Evolutionary conservation across 2,888 invertebrate genomes (phyloP).

Genomic region (Leptinotarsa rubiginosa): DNA sequence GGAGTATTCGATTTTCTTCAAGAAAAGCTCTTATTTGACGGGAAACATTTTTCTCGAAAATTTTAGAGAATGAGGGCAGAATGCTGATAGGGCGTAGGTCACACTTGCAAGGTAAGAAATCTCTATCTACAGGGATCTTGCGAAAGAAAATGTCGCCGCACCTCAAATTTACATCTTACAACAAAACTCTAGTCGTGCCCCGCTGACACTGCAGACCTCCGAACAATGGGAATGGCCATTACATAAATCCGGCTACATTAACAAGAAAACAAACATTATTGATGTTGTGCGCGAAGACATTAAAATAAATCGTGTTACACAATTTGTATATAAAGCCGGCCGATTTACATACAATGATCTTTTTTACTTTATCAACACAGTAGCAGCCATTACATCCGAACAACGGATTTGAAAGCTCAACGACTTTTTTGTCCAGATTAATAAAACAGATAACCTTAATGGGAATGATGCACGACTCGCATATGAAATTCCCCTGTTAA

Average conservation of each 20-base stretch:
- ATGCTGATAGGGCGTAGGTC: too few species aligned
- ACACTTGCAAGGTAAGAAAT: background rate
- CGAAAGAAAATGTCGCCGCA: background rate
- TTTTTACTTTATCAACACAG: conserved; percentile 40
- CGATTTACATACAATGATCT: conserved; percentile 51
- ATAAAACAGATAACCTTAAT: conserved; percentile 42
- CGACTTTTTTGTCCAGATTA: conserved; percentile 33
- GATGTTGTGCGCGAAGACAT: conserved; percentile 44
- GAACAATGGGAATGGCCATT: conserved; percentile 44
- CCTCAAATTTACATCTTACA: conserved; percentile 14
- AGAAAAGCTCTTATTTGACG: too few species aligned
- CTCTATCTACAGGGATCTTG: too few species aligned
- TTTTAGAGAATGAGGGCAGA: too few species aligned
- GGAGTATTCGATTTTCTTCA: too few species aligned
- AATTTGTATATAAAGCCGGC: conserved; percentile 49
- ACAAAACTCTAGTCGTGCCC: conserved; percentile 13
- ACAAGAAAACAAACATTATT: conserved; percentile 45
- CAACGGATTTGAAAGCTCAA: conserved; percentile 29
- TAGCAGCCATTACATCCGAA: conserved; percentile 33
- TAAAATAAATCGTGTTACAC: conserved; percentile 50
- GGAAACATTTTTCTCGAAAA: too few species aligned
- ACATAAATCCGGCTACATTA: conserved; percentile 45
- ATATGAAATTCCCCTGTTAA: conserved; percentile 28
- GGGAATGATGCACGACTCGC: conserved; percentile 36
- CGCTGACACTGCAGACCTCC: conserved; percentile 34